Evolutionary conservation across 2,113 vertebrate species (phyloP), one percentile per base, ranked within the genome.

Genomic region (Triplophysa rosa): DNA sequence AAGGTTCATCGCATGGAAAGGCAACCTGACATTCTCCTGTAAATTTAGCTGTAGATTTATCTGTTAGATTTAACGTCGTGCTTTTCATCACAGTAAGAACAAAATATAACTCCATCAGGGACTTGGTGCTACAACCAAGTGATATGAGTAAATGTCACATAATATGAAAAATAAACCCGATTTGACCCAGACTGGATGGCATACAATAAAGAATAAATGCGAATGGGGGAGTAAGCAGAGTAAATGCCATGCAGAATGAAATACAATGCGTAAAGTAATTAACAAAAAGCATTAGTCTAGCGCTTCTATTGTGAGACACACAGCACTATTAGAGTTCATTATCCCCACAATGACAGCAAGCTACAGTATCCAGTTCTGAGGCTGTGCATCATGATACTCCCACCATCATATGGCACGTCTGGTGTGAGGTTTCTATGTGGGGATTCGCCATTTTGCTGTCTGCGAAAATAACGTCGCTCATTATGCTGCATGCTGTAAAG

Each of bases 401-500:
- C 58, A 74, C 72, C 58, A 74, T 59, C 58, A 74, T 74, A 74
- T 74, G 72, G 72, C 58, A 47, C 1, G 58, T 47, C 52, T 71
- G 49, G 19, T 71, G 3, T 70, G 52, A 58, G 19, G 68, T 17
- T 56, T 40, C 45, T 21, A 74, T 47, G 71, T 63, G 58, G 0
- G 52, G 14, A 72, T 72, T 72, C 19, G 14, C 33, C 33, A 23
- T 59, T 59, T 62, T 74, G 58, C 58, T 62, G 40, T 62, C 58
- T 13, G 26, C 16, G 33, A 74, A 74, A 74, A 74, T 62, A 62
- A 24, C 21, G 8, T 74, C 54, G 61, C n/a, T 40, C 33, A 62
- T 61, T 74, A 47, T 24, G n/a, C n/a, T n/a, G n/a, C n/a, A n/a
- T 62, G 37, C 71, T 26, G 16, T 24, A 47, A 74, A 74, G 58